Evolutionary conservation across 2,888 invertebrate species (phyloP).

Genomic region (Phlogophora meticulosa): DNA sequence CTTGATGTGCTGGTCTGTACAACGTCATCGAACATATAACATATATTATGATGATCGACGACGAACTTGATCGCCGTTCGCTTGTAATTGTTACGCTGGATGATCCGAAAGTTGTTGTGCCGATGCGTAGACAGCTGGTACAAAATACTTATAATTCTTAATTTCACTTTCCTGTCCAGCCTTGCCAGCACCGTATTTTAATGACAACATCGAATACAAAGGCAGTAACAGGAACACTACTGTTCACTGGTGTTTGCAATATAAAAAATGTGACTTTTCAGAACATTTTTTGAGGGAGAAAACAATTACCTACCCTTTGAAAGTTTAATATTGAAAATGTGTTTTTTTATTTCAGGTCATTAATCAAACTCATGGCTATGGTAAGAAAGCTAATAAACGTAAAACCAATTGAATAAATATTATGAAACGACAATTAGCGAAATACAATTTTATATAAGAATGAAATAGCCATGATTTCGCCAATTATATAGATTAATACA

Average conservation of each 20-base stretch:
- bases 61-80: too few relatives aligned
- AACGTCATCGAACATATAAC: too few relatives aligned
- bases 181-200: neutral
- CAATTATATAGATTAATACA: neutral
- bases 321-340: conserved; percentile 64
- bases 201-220: conserved; percentile 42
- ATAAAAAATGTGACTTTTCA: conserved; percentile 79
- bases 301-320: conserved; percentile 75
- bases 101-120: too few relatives aligned
- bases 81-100: too few relatives aligned
- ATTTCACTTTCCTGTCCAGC: too few relatives aligned
- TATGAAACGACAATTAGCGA: too few relatives aligned
- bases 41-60: too few relatives aligned
- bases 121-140: too few relatives aligned
- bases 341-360: conserved; percentile 63
- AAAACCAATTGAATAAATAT: too few relatives aligned
- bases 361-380: conserved; percentile 30
- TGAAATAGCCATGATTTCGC: neutral
- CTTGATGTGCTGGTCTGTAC: too few relatives aligned
- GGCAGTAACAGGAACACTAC: conserved; percentile 52
- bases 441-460: neutral
- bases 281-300: conserved; percentile 75
- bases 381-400: neutral
- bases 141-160: too few relatives aligned
- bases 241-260: conserved; percentile 70